Conservation (phyloP, 2,113 vertebrate species). For the Plecotus auritus region DNA sequence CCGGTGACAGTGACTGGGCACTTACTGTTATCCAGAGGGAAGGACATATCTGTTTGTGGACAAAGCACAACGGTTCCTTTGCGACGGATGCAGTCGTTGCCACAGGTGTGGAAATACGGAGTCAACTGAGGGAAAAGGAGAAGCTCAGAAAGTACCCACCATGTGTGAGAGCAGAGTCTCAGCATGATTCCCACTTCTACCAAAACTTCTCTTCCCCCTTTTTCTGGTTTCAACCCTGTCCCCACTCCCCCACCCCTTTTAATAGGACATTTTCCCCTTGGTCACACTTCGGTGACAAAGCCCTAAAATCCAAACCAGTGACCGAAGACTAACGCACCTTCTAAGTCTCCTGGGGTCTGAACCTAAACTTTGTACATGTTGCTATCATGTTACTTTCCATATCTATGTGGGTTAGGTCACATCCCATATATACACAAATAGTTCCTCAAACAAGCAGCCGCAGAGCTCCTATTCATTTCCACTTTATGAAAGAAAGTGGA, state of each 20-base stretch:
- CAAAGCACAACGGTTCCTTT: conserved; percentile 27
- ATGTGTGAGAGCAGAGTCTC: neutral
- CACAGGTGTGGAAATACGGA: conserved; percentile 59
- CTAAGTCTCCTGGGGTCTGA: neutral
- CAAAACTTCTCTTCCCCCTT: neutral
- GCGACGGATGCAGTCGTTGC: conserved; percentile 56
- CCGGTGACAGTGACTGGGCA: neutral
- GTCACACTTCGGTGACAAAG: neutral
- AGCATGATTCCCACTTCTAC: neutral
- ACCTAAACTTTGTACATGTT: neutral
- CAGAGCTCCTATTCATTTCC: neutral
- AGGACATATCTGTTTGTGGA: neutral
- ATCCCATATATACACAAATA: neutral
- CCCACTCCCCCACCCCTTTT: neutral
- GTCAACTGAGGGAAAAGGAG: conserved; percentile 27
- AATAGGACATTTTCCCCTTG: neutral
- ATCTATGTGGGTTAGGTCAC: neutral
- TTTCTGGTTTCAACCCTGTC: neutral
- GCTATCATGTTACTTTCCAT: neutral
- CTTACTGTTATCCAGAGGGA: conserved; percentile 15
- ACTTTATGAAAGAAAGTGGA: neutral
- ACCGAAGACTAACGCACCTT: neutral
- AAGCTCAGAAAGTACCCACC: neutral
- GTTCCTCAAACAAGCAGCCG: neutral
- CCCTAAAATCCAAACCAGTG: neutral